A percentile compares a stretch with the other conserved stretches of the same genome.
These are phyloP conservation scores for Albula glossodonta DNA, from an alignment of 2,113 vertebrate genomes.

Conservation along the genomic window DNA sequence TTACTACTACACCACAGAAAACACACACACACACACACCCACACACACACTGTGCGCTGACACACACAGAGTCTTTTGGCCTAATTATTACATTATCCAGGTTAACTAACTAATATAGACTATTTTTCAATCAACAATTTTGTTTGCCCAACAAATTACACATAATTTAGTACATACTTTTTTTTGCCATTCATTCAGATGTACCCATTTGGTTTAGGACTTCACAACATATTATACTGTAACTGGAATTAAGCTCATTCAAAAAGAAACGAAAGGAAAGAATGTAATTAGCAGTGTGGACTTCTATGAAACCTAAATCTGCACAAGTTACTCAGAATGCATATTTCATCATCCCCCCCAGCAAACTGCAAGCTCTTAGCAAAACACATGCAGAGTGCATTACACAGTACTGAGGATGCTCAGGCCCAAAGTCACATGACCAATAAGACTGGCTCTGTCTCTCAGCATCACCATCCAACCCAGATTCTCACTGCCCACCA, in stretches of 20 bases:
- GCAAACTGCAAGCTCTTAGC: not conserved
- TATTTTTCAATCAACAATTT: constrained; percentile 3
- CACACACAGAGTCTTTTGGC: not conserved
- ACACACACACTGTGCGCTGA: too few relatives aligned
- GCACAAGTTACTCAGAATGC: not conserved
- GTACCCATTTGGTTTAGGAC: constrained; percentile 15
- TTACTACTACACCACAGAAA: not conserved
- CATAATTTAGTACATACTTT: not conserved
- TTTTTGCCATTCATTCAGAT: not conserved
- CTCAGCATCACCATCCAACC: not conserved
- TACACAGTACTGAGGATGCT: not conserved
- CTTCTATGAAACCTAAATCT: not conserved
- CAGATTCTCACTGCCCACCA: not conserved
- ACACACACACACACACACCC: not conserved
- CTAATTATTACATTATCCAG: constrained; percentile 11
- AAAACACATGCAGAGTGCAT: not conserved
- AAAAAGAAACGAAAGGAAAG: not conserved
- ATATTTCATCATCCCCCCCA: not conserved
- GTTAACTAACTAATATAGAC: constrained; percentile 4
- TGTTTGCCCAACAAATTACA: not conserved
- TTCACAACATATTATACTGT: not conserved
- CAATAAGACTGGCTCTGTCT: not conserved
- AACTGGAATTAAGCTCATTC: not conserved
- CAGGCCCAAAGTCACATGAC: not conserved
- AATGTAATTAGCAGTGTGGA: not conserved